phyloP scores from a whole-genome alignment of 2,888 invertebrate species.

The Apocheima hispidaria region DNA sequence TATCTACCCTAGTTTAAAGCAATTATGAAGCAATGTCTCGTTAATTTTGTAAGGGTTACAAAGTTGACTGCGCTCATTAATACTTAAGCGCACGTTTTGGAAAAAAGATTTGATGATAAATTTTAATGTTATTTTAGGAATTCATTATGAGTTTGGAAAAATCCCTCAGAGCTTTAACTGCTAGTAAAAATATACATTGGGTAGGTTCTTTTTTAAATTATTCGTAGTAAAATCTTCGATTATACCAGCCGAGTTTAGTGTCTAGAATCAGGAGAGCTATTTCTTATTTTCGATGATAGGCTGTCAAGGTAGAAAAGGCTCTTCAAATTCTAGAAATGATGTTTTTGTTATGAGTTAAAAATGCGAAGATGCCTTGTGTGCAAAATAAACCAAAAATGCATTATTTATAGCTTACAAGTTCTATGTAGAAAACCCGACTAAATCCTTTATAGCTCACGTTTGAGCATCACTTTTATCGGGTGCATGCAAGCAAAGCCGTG shows the following conservation, averaged over 20 bases:
- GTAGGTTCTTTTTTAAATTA: background rate
- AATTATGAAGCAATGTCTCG: constrained; percentile 44
- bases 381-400: no score
- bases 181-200: background rate
- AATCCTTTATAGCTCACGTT: no score
- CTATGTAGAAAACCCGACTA: no score
- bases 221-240: background rate
- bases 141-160: background rate
- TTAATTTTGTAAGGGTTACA: constrained; percentile 42
- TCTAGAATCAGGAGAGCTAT: no score
- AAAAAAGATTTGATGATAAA: constrained; percentile 22
- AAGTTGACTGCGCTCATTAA: constrained; percentile 29
- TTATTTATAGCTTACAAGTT: no score
- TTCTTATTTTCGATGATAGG: no score
- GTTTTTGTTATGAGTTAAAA: no score
- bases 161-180: background rate
- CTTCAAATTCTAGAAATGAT: background rate
- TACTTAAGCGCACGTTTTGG: constrained; percentile 22
- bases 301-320: no score
- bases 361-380: no score
- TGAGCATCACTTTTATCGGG: no score
- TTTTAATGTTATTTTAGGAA: constrained; percentile 16
- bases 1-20: constrained; percentile 44
- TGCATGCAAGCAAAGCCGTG: no score
- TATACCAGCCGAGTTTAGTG: no score